These are phyloP conservation scores for Doryteuthis pealeii DNA, from an alignment of 1,140 invertebrate species.

Conservation along the genomic window DNA sequence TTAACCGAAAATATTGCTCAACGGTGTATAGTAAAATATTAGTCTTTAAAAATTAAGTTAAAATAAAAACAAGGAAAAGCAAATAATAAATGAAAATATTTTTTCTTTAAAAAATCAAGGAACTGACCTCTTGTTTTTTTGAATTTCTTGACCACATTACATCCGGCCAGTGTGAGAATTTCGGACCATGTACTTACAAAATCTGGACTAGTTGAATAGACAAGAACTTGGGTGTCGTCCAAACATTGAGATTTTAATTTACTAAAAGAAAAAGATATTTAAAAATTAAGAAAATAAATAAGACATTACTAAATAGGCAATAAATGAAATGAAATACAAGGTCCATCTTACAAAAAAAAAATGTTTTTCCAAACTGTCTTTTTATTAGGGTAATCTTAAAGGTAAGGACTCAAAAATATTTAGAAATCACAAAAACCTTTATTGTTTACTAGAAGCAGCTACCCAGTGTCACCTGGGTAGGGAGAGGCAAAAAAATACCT, in stretches of 20 bases:
- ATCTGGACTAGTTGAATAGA: conserved; percentile 38
- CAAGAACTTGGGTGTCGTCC: conserved; percentile 39
- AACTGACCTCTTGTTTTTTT: not conserved
- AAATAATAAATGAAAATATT: not conserved
- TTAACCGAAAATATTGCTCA: no score
- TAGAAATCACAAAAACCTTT: no score
- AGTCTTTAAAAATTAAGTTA: no score
- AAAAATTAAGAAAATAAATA: not conserved
- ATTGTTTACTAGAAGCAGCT: no score
- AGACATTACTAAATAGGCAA: not conserved
- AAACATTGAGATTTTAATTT: conserved; percentile 27
- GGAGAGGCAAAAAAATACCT: not conserved
- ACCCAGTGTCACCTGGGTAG: no score
- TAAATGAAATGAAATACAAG: not conserved
- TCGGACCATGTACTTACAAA: conserved; percentile 53
- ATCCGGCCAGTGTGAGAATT: conserved; percentile 44
- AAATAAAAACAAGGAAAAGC: not conserved
- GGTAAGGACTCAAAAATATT: no score
- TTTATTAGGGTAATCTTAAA: not conserved
- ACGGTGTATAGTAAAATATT: no score
- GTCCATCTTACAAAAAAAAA: not conserved
- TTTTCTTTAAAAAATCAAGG: not conserved
- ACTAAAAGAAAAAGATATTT: conserved; percentile 20
- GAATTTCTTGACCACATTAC: conserved; percentile 23
- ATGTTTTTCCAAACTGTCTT: not conserved